Percentiles rank a stretch among this genome's conserved stretches.
Evolutionary conservation across 2,888 invertebrate species (phyloP).

Genomic region (Phrixothrix hirtus): DNA sequence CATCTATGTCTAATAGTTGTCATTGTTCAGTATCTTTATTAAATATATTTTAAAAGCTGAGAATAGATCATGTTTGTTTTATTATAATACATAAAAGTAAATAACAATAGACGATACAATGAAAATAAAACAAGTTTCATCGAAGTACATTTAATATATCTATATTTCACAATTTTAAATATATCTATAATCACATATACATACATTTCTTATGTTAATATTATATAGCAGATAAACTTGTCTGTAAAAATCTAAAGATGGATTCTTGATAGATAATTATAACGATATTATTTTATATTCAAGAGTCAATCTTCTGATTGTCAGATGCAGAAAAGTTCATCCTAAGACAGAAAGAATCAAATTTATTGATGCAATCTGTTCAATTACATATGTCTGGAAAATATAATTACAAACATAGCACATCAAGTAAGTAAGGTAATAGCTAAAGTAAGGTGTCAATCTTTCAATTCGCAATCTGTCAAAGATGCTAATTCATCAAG

Average conservation of each 20-base stretch:
- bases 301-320: constrained; percentile 7
- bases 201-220: constrained; percentile 49
- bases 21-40: too few species aligned
- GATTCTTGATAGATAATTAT: constrained; percentile 13
- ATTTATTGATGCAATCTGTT: constrained; percentile 40
- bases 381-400: constrained; percentile 44
- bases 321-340: constrained; percentile 20
- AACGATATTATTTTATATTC: constrained; percentile 8
- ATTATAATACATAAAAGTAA: too few species aligned
- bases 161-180: constrained; percentile 52
- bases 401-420: constrained; percentile 54
- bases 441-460: constrained; percentile 47
- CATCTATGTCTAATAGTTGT: too few species aligned
- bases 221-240: constrained; percentile 29
- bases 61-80: too few species aligned
- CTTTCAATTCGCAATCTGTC: constrained; percentile 35
- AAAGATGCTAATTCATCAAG: constrained; percentile 40
- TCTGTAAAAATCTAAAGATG: constrained; percentile 17
- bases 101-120: too few species aligned
- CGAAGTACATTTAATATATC: constrained; percentile 51
- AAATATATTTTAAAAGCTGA: too few species aligned
- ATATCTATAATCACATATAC: constrained; percentile 54
- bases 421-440: constrained; percentile 53
- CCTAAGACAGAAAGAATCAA: constrained; percentile 36
- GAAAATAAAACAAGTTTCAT: constrained; percentile 20